phyloP scores from a whole-genome alignment of 1,140 invertebrate genomes.

The Drosophila insularis region DNA sequence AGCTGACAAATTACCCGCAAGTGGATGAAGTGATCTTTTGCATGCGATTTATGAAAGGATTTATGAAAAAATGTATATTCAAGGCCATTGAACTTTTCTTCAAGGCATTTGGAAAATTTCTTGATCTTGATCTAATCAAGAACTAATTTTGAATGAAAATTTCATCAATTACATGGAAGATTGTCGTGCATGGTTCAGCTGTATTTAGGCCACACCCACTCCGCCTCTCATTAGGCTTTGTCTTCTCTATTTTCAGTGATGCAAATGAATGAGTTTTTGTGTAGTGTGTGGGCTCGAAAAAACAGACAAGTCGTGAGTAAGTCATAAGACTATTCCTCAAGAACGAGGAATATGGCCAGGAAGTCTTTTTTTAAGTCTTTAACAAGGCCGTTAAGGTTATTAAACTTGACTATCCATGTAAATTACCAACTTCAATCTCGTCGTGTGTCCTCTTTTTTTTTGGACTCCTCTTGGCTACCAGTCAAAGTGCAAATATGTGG shows the following conservation, averaged over 20 bases:
- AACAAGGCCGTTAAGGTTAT: slow-evolving; percentile 64
- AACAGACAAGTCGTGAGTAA: slow-evolving; percentile 59
- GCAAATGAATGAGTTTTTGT: slow-evolving; percentile 42
- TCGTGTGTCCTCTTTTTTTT: not conserved
- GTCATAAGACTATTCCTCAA: slow-evolving; percentile 49
- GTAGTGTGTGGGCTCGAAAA: slow-evolving; percentile 32
- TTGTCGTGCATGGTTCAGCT: not conserved
- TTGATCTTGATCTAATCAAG: not conserved
- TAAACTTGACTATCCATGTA: slow-evolving; percentile 46
- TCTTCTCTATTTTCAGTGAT: slow-evolving; percentile 22
- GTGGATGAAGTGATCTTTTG: slow-evolving; percentile 49
- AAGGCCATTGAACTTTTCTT: slow-evolving; percentile 58
- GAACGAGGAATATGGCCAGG: slow-evolving; percentile 31
- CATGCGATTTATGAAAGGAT: slow-evolving; percentile 63
- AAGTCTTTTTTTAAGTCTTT: slow-evolving; percentile 43
- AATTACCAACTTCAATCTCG: not conserved
- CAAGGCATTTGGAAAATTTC: not conserved
- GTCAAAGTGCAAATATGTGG: slow-evolving; percentile 76
- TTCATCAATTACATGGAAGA: slow-evolving; percentile 11
- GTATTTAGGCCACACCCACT: slow-evolving; percentile 40
- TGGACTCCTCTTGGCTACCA: slow-evolving; percentile 16
- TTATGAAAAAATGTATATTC: slow-evolving; percentile 19
- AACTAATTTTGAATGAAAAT: not conserved
- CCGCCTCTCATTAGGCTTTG: slow-evolving; percentile 6
- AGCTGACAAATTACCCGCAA: slow-evolving; percentile 44